phyloP scores from a whole-genome alignment of 2,797 vertebrate species.

The Nannoperca obscura region DNA sequence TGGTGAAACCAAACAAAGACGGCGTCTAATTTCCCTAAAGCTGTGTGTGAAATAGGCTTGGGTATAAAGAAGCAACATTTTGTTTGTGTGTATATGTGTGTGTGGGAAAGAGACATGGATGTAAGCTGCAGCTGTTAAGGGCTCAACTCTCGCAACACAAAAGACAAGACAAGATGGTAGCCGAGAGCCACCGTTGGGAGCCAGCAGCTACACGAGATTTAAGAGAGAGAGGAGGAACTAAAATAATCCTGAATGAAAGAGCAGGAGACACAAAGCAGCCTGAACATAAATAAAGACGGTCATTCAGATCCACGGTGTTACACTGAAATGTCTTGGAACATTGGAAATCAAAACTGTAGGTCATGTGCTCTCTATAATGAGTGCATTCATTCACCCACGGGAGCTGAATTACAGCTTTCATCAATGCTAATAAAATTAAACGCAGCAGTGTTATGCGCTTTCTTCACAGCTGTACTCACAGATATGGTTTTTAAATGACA shows the following conservation, averaged over 20 bases:
- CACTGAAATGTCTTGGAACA: constrained; percentile 19
- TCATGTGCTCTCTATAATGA: constrained; percentile 9
- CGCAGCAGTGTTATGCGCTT: background rate
- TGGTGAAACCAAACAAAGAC: constrained; percentile 60
- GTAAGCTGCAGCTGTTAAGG: constrained; percentile 73
- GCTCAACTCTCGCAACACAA: constrained; percentile 71
- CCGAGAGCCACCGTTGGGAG: constrained; percentile 64
- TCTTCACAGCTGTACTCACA: background rate
- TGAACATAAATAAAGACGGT: constrained; percentile 32
- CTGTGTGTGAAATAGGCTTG: constrained; percentile 70
- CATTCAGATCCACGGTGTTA: constrained; percentile 21
- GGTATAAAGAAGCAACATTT: constrained; percentile 47
- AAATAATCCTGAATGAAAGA: constrained; percentile 67
- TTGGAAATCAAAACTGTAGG: constrained; percentile 3
- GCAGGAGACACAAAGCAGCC: constrained; percentile 26
- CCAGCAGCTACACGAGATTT: constrained; percentile 63
- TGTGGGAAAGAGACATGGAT: constrained; percentile 55
- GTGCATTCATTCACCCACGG: background rate
- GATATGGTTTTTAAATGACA: too few species aligned
- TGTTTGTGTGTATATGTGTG: constrained; percentile 23
- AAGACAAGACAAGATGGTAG: constrained; percentile 57
- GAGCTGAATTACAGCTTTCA: background rate
- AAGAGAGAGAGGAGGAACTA: constrained; percentile 56
- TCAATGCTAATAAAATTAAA: background rate
- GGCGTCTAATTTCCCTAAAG: constrained; percentile 73